Conservation (phyloP, 2,888 invertebrate species). For the Diloba caeruleocephala region DNA sequence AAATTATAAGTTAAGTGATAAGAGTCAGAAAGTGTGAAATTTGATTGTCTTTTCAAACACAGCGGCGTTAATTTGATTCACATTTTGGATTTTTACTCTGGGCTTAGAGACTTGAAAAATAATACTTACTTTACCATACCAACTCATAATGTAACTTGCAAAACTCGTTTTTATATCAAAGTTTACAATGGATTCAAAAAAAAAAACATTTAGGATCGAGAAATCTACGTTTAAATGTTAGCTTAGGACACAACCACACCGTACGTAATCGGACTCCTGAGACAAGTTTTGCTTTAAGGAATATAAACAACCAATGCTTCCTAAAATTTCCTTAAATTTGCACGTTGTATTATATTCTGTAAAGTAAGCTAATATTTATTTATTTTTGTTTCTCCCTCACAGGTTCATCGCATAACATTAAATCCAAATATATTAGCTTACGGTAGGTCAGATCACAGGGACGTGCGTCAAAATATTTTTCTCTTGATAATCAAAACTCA, state of each 20-base stretch:
- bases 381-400: not conserved
- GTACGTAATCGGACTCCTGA: not conserved
- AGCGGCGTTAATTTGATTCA: too few species aligned
- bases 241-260: not conserved
- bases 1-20: too few species aligned
- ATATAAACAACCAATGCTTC: conserved; percentile 18
- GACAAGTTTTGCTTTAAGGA: not conserved
- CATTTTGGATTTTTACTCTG: conserved; percentile 11
- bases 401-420: not conserved
- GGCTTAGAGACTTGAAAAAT: not conserved
- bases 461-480: too few species aligned
- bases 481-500: too few species aligned
- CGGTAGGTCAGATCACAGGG: too few species aligned
- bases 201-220: too few species aligned
- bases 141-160: not conserved
- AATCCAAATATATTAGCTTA: too few species aligned
- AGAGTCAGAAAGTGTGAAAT: too few species aligned
- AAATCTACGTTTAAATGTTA: conserved; percentile 5
- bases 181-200: too few species aligned
- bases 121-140: not conserved
- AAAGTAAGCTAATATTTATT: not conserved
- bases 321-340: conserved; percentile 1
- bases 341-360: not conserved
- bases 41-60: too few species aligned
- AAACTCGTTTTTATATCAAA: too few species aligned